Evolutionary conservation across 2,888 invertebrate genomes (phyloP), one percentile per base, ranked within the genome.

Genomic region (Globia sparganii): DNA sequence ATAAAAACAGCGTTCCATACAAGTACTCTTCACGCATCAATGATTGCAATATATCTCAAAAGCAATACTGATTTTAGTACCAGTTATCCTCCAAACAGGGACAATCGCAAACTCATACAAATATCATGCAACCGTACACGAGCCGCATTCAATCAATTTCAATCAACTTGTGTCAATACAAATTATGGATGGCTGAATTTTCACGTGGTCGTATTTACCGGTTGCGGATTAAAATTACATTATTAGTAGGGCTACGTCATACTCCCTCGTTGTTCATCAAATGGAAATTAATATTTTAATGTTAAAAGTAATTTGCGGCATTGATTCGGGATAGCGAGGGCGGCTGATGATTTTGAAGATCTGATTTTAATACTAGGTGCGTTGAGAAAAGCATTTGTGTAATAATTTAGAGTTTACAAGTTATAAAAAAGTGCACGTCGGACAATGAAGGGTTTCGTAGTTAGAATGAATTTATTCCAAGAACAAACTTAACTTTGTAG

Each of bases 31-130:
- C 66, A 78, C 78, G 53, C 77, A 70, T 72, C 72, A 77, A 18
- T 34, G 69, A 15, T 64, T 59, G 59, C 78, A 80, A 86, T 74
- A 85, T 79, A 64, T 77, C 66, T 75, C 71, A 65, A 86, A 77
- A 71, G 75, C 74, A 85, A 83, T 80, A 66, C 76, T 61, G 75
- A 77, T 76, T 85, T 87, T 69, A 81, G 77, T 71, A 74, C 74
- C 81, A 59, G 34, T 74, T 77, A 79, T 81, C 62, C 74, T 72
- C 43, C 61, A 61, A 84, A 86, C 88, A 85, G 75, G 77, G 66
- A 74, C 84, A 85, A 87, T 88, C 87, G 72, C 88, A 80, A 86
- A 89, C 87, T 90, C 87, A 88, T 90, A 89, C 84, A 87, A 89
- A 87, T 89, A 88, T 87, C 86, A 87, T 83, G 85, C 86, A 87